These are phyloP conservation scores for Spialia ferax DNA, from an alignment of 2,888 invertebrate genomes.

Conservation along the genomic window DNA sequence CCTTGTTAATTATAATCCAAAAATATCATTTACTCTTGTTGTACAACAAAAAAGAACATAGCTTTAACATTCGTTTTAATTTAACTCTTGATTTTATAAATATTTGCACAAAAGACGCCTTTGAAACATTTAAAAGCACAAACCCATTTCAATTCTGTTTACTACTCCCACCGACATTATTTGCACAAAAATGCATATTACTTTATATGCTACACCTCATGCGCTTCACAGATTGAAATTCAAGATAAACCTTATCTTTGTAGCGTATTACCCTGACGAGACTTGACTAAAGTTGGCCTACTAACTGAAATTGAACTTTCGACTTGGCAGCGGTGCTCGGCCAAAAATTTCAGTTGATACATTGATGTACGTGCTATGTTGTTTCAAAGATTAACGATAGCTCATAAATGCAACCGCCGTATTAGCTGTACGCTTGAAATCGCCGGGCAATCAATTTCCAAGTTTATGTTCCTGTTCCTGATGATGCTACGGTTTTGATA, in stretches of 20 bases:
- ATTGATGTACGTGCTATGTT: slow-evolving; percentile 39
- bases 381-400: slow-evolving; percentile 38
- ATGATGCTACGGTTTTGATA: slow-evolving; percentile 3
- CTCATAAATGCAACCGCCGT: slow-evolving; percentile 35
- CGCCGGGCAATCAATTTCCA: slow-evolving; percentile 20
- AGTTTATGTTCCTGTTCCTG: slow-evolving; percentile 22
- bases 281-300: slow-evolving; percentile 37
- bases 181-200: slow-evolving; percentile 35
- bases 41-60: too few species aligned
- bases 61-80: too few species aligned
- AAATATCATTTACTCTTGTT: too few species aligned
- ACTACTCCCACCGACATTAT: slow-evolving; percentile 15
- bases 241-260: slow-evolving; percentile 40
- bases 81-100: too few species aligned
- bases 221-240: slow-evolving; percentile 37
- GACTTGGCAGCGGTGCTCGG: slow-evolving; percentile 34
- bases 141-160: slow-evolving; percentile 33
- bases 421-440: slow-evolving; percentile 30
- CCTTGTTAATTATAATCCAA: too few species aligned
- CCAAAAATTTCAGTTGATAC: slow-evolving; percentile 39
- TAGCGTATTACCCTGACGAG: slow-evolving; percentile 38
- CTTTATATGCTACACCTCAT: slow-evolving; percentile 40
- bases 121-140: too few species aligned
- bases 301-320: slow-evolving; percentile 40
- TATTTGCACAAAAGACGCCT: too few species aligned